Percentiles rank a stretch among this genome's conserved stretches.
phyloP scores from a whole-genome alignment of 1,140 invertebrate species.

The Spodoptera litura region DNA sequence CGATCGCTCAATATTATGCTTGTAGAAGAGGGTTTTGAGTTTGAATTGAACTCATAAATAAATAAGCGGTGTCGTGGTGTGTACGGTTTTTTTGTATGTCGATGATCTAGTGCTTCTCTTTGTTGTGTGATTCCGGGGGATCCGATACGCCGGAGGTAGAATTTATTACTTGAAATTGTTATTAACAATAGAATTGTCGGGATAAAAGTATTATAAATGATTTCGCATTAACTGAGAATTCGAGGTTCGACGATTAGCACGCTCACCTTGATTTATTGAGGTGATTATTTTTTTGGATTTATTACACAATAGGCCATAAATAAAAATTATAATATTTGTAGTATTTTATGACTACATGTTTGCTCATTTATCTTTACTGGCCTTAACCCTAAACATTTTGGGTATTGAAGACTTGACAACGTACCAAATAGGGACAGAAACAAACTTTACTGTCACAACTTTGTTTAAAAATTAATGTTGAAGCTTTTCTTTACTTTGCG shows the following conservation, averaged over 20 bases:
- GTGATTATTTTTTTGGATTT: conserved; percentile 41
- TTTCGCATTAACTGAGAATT: conserved; percentile 44
- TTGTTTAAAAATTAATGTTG: too few species aligned
- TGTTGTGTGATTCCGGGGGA: conserved; percentile 69
- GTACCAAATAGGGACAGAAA: background rate
- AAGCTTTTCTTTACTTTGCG: too few species aligned
- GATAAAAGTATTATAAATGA: conserved; percentile 52
- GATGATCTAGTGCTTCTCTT: conserved; percentile 75
- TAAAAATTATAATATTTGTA: conserved; percentile 40
- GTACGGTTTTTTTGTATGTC: conserved; percentile 73
- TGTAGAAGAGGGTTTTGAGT: conserved; percentile 72
- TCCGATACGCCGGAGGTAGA: conserved; percentile 66
- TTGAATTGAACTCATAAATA: conserved; percentile 84
- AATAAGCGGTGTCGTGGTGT: conserved; percentile 82
- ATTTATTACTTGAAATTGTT: conserved; percentile 54
- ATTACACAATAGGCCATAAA: conserved; percentile 35
- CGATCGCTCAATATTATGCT: conserved; percentile 79
- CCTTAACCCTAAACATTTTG: conserved; percentile 3
- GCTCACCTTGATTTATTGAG: conserved; percentile 51
- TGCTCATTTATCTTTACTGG: conserved; percentile 7
- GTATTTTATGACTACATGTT: conserved; percentile 6
- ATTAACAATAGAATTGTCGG: conserved; percentile 50
- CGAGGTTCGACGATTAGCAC: conserved; percentile 47
- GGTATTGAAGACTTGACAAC: background rate
- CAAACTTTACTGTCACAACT: background rate